These are phyloP conservation scores for Prorops nasuta DNA, from an alignment of 1,140 invertebrate genomes.

Conservation along the genomic window DNA sequence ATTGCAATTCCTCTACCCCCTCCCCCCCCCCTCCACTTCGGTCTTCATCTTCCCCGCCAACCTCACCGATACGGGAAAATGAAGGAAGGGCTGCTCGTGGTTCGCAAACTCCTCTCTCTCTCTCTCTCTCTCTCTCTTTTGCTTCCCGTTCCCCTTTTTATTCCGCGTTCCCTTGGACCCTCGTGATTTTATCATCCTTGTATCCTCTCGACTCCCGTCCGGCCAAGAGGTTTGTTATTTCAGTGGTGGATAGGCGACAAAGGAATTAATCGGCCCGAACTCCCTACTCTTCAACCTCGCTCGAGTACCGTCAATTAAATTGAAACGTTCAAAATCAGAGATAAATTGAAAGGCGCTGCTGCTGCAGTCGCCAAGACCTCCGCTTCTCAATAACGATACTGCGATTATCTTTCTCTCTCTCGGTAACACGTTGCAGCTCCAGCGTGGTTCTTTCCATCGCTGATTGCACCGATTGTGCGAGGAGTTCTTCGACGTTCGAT, in stretches of 20 bases:
- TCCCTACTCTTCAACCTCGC: constrained; percentile 14
- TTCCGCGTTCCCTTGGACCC: constrained; percentile 30
- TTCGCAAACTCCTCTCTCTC: constrained; percentile 16
- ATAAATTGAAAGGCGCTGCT: constrained; percentile 29
- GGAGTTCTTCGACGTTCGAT: too few species aligned
- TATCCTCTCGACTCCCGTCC: constrained; percentile 48
- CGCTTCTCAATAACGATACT: too few species aligned
- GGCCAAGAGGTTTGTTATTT: constrained; percentile 52
- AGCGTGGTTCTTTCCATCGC: too few species aligned
- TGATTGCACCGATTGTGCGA: too few species aligned
- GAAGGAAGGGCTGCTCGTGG: constrained; percentile 21
- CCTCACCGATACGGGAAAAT: constrained; percentile 32
- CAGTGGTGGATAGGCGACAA: constrained; percentile 38
- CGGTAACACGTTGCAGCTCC: too few species aligned
- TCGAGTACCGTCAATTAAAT: constrained; percentile 36
- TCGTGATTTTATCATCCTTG: constrained; percentile 53
- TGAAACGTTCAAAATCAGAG: constrained; percentile 33
- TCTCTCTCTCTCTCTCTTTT: background rate
- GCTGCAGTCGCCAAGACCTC: too few species aligned
- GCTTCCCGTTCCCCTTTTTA: constrained; percentile 26
- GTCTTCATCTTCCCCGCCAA: constrained; percentile 18
- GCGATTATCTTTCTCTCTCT: background rate
- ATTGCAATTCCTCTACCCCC: constrained; percentile 51
- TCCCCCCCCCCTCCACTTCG: constrained; percentile 5
- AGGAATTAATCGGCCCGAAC: constrained; percentile 47